phyloP scores from a whole-genome alignment of 2,797 vertebrate genomes.

The Acrossocheilus fasciatus region DNA sequence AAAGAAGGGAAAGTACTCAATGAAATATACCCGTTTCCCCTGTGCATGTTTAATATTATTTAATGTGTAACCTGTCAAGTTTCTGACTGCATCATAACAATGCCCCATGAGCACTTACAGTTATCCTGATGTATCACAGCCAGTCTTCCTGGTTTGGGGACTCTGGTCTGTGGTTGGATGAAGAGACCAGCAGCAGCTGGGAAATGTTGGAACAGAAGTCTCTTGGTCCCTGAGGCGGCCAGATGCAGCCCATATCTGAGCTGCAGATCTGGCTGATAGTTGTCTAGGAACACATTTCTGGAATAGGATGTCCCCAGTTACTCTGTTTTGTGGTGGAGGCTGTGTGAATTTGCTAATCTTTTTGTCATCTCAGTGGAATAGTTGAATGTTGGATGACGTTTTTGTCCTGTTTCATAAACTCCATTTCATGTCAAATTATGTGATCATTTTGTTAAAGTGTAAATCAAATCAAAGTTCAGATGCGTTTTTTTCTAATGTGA shows the following conservation, averaged over 20 bases:
- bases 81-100: background rate
- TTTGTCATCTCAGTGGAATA: conserved; percentile 18
- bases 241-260: conserved; percentile 30
- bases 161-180: background rate
- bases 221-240: conserved; percentile 7
- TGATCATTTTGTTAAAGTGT: background rate
- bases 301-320: conserved; percentile 20
- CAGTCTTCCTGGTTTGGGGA: background rate
- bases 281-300: conserved; percentile 30
- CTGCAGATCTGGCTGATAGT: conserved; percentile 10
- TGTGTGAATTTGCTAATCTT: conserved; percentile 28
- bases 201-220: conserved; percentile 18
- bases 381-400: background rate
- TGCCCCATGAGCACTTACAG: background rate
- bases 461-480: background rate
- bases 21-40: background rate
- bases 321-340: conserved; percentile 15
- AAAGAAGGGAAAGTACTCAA: background rate
- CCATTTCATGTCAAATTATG: background rate
- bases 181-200: conserved; percentile 17
- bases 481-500: background rate
- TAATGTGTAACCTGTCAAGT: background rate
- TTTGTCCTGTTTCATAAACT: background rate
- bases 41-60: background rate
- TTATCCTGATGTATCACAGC: background rate